phyloP scores from a whole-genome alignment of 2,797 vertebrate species.

The Dromococcyx pavoninus region DNA sequence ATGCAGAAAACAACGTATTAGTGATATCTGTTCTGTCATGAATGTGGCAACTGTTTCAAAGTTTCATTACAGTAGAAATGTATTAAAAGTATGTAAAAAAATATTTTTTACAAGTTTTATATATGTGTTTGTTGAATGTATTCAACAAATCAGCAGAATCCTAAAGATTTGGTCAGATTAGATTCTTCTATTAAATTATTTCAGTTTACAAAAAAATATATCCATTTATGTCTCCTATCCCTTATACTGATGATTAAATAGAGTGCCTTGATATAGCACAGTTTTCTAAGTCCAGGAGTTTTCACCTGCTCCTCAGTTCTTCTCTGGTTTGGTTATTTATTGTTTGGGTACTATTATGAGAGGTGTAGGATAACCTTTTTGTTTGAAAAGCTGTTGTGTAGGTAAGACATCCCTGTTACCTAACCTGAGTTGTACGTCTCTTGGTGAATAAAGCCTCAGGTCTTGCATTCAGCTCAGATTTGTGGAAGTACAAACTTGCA shows the following conservation, averaged over 20 bases:
- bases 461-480: neutral
- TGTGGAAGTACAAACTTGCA: neutral
- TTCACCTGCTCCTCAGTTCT: neutral
- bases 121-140: neutral
- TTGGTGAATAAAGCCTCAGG: neutral
- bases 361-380: neutral
- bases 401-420: neutral
- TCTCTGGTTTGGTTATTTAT: neutral
- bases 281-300: neutral
- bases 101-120: neutral
- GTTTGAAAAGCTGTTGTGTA: neutral
- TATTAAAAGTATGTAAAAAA: neutral
- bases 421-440: neutral
- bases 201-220: neutral
- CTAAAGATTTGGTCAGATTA: neutral
- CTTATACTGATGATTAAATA: neutral
- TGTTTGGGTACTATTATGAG: neutral
- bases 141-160: neutral
- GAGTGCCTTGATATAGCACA: neutral
- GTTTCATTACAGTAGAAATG: neutral
- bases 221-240: neutral
- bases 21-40: neutral
- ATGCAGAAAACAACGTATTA: neutral
- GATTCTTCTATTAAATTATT: slow-evolving; percentile 25
- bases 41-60: neutral